A percentile compares a stretch with the other conserved stretches of the same genome.
Evolutionary conservation across 2,113 vertebrate genomes (phyloP).

Genomic region (Helogale parvula): DNA sequence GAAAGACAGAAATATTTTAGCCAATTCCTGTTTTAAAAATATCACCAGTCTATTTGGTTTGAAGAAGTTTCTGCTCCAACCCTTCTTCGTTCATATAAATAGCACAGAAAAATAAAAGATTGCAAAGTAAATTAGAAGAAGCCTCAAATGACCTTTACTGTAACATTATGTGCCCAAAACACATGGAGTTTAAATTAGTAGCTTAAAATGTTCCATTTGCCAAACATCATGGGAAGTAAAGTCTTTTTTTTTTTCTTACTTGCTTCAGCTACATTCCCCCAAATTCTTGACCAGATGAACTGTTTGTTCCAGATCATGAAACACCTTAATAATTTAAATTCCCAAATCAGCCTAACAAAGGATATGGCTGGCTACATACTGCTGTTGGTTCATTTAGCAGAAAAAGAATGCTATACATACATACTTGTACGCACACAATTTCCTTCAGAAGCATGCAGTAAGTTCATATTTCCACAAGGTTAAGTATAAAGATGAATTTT

Average conservation of each 20-base stretch:
- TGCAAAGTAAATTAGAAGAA: slow-evolving; percentile 35
- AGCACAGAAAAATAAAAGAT: slow-evolving; percentile 27
- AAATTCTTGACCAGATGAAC: slow-evolving; percentile 61
- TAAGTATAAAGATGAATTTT: neutral
- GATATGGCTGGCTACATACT: neutral
- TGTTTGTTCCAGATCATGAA: slow-evolving; percentile 65
- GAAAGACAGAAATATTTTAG: slow-evolving; percentile 69
- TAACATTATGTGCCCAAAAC: slow-evolving; percentile 35
- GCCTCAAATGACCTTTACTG: neutral
- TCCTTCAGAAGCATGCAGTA: neutral
- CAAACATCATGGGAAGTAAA: neutral
- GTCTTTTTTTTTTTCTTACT: neutral
- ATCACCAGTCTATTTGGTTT: slow-evolving; percentile 38
- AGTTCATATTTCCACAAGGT: neutral
- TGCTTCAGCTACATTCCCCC: slow-evolving; percentile 13
- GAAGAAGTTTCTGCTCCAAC: slow-evolving; percentile 9
- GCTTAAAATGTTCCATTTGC: slow-evolving; percentile 29
- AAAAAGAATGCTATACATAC: neutral
- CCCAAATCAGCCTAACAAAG: neutral
- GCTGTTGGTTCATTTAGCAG: neutral
- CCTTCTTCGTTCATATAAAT: slow-evolving; percentile 52
- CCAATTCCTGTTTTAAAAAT: slow-evolving; percentile 64
- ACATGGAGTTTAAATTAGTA: slow-evolving; percentile 44
- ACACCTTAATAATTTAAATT: slow-evolving; percentile 45
- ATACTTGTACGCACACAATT: too few species aligned